phyloP scores from a whole-genome alignment of 2,888 invertebrate species.

The Dusona sp. region DNA sequence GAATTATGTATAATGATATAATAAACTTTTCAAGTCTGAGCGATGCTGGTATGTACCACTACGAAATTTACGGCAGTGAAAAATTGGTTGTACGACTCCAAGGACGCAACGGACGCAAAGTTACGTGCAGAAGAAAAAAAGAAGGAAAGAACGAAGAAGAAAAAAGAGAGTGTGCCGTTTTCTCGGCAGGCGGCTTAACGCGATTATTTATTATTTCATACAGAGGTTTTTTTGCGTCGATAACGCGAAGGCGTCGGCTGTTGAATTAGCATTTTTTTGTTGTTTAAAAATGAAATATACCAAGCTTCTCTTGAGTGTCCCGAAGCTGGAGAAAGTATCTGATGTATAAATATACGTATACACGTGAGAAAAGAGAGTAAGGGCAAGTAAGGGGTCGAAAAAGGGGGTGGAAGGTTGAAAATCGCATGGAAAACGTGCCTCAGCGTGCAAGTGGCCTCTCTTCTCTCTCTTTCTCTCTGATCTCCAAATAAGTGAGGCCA shows the following conservation, averaged over 20 bases:
- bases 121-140: constrained; percentile 28
- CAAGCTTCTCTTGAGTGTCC: constrained; percentile 75
- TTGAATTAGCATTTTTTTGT: constrained; percentile 85
- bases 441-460: constrained; percentile 70
- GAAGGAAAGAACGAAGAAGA: neutral
- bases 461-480: constrained; percentile 74
- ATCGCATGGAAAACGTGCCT: constrained; percentile 69
- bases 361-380: constrained; percentile 55
- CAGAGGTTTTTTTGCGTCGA: constrained; percentile 67
- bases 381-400: constrained; percentile 19
- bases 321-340: constrained; percentile 68
- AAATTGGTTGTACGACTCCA: constrained; percentile 64
- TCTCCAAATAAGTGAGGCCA: constrained; percentile 84
- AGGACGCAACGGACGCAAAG: constrained; percentile 53
- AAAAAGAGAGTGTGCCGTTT: constrained; percentile 39
- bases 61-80: constrained; percentile 63
- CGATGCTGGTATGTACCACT: constrained; percentile 45
- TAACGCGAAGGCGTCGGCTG: constrained; percentile 72
- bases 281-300: constrained; percentile 85
- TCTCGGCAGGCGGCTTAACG: constrained; percentile 63
- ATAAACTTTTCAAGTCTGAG: constrained; percentile 58
- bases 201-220: constrained; percentile 73
- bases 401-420: constrained; percentile 45
- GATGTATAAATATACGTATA: constrained; percentile 28
- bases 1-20: constrained; percentile 16